phyloP scores from a whole-genome alignment of 2,797 vertebrate species.

The Clarias pachynema region DNA sequence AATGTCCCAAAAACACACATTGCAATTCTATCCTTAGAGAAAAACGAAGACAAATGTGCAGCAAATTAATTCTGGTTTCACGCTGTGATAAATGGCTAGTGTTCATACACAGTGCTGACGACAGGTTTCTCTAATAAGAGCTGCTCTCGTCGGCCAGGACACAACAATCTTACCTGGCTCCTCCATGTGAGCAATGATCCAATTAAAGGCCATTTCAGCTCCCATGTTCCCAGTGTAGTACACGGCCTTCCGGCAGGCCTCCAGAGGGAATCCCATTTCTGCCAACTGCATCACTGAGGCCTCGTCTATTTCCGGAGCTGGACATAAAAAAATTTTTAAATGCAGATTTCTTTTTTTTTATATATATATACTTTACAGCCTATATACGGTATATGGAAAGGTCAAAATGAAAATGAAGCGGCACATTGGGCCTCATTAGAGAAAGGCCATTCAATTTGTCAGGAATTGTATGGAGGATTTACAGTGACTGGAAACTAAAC shows the following conservation, averaged over 20 bases:
- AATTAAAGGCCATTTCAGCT: slow-evolving; percentile 97
- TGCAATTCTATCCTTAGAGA: background rate
- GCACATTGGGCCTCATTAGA: slow-evolving; percentile 72
- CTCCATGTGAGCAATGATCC: slow-evolving; percentile 99
- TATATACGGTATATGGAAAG: slow-evolving; percentile 16
- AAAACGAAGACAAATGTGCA: background rate
- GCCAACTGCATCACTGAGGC: slow-evolving; percentile 95
- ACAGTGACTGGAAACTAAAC: slow-evolving; percentile 56
- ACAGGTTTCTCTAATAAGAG: background rate
- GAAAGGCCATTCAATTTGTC: slow-evolving; percentile 52
- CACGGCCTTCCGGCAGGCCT: slow-evolving; percentile 96
- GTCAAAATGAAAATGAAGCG: slow-evolving; percentile 51
- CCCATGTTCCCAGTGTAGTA: slow-evolving; percentile 98
- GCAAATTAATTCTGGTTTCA: background rate
- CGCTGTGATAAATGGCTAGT: slow-evolving; percentile 4
- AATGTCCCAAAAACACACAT: slow-evolving; percentile 2
- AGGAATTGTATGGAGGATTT: slow-evolving; percentile 49
- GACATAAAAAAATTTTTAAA: slow-evolving; percentile 35
- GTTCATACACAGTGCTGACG: background rate
- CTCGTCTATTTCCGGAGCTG: slow-evolving; percentile 96
- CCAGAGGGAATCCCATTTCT: slow-evolving; percentile 97
- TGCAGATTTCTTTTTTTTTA: background rate
- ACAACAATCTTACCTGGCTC: slow-evolving; percentile 85
- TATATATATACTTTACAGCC: background rate
- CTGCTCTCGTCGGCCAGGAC: slow-evolving; percentile 20